phyloP scores from a whole-genome alignment of 2,888 invertebrate genomes.

The Drosophila rellima region DNA sequence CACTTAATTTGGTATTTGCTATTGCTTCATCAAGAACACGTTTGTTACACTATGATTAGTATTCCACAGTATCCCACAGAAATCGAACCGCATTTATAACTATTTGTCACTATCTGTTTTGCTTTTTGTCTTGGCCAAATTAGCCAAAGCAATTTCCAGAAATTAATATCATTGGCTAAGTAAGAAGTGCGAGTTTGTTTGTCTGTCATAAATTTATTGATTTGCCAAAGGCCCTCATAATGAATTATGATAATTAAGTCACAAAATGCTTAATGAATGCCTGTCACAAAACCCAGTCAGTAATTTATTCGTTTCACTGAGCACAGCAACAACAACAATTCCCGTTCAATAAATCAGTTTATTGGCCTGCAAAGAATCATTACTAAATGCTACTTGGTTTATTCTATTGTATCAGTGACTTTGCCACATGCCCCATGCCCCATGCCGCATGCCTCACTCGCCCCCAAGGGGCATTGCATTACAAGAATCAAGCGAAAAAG shows the following conservation, averaged over 20 bases:
- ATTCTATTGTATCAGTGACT: constrained; percentile 1
- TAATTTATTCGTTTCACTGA: constrained; percentile 45
- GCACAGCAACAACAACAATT: constrained; percentile 27
- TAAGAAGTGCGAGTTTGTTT: neutral
- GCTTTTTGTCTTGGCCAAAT: constrained; percentile 19
- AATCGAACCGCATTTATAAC: neutral
- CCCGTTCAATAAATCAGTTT: constrained; percentile 58
- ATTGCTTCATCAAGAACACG: constrained; percentile 5
- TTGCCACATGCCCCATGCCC: constrained; percentile 13
- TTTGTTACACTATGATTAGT: constrained; percentile 12
- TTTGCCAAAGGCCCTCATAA: constrained; percentile 42
- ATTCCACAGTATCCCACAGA: neutral
- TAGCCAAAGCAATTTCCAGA: constrained; percentile 10
- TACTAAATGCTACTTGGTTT: constrained; percentile 13
- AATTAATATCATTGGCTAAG: constrained; percentile 40
- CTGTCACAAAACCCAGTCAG: constrained; percentile 53
- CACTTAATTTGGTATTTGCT: constrained; percentile 9
- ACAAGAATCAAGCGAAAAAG: constrained; percentile 21
- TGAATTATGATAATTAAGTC: constrained; percentile 66
- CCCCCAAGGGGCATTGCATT: constrained; percentile 9
- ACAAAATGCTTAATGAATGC: constrained; percentile 52
- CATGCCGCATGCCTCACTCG: neutral
- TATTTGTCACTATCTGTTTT: neutral
- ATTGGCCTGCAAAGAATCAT: constrained; percentile 23
- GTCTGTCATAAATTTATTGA: constrained; percentile 51